Conservation (phyloP, 2,888 invertebrate species). For the Schizotus pectinicornis region DNA sequence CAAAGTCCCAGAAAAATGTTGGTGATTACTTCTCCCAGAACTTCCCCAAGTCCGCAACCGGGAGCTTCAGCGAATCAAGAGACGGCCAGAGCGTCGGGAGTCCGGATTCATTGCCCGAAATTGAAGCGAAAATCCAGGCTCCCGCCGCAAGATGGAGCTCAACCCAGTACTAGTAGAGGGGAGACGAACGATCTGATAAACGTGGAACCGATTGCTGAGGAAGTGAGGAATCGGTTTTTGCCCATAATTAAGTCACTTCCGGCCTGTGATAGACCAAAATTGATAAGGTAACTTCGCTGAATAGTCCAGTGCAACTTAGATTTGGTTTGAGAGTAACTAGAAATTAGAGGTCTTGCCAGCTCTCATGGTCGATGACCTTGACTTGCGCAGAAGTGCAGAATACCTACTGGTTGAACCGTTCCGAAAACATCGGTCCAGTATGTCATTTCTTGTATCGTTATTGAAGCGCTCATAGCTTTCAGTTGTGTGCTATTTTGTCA, state of each 20-base stretch:
- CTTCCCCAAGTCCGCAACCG: constrained; percentile 4
- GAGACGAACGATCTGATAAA: constrained; percentile 33
- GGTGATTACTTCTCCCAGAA: constrained; percentile 11
- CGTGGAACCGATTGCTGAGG: constrained; percentile 45
- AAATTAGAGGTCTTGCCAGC: too few species aligned
- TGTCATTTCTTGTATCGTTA: too few species aligned
- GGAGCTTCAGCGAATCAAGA: constrained; percentile 13
- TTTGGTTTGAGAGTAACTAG: constrained; percentile 4
- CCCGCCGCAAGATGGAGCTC: constrained; percentile 7
- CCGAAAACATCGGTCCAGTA: too few species aligned
- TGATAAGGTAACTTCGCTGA: constrained; percentile 38
- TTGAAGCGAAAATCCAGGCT: constrained; percentile 2
- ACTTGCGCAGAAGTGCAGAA: too few species aligned
- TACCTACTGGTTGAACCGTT: too few species aligned
- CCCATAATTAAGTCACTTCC: constrained; percentile 49
- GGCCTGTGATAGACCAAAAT: constrained; percentile 44
- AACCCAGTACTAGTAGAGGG: constrained; percentile 25
- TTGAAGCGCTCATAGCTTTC: too few species aligned
- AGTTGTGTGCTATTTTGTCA: too few species aligned
- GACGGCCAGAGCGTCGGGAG: constrained; percentile 14
- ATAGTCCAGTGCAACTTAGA: background rate
- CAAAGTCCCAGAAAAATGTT: constrained; percentile 25
- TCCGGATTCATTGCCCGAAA: constrained; percentile 22
- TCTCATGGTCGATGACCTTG: too few species aligned
- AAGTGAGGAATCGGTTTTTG: constrained; percentile 44